A percentile compares a stretch with the other conserved stretches of the same genome.
These are phyloP conservation scores for Scaptomyza pallida DNA, from an alignment of 1,140 invertebrate genomes.

Conservation along the genomic window DNA sequence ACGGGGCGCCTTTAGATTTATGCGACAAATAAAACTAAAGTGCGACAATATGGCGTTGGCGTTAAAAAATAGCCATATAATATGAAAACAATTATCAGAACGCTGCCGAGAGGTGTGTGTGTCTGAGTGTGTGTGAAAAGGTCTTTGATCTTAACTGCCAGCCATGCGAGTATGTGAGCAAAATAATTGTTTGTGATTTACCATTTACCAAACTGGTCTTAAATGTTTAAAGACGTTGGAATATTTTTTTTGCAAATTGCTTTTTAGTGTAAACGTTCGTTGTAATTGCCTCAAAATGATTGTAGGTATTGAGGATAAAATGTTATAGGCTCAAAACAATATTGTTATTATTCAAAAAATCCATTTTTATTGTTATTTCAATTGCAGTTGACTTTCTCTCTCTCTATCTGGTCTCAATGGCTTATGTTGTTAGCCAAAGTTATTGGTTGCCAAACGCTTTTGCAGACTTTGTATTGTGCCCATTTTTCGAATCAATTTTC, in stretches of 20 bases:
- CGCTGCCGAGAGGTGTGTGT: conserved; percentile 20
- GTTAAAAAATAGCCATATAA: conserved; percentile 58
- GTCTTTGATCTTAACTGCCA: conserved; percentile 27
- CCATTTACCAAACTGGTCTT: background rate
- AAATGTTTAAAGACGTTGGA: too few species aligned
- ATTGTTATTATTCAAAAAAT: too few species aligned
- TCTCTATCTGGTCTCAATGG: background rate
- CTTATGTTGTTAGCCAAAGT: background rate
- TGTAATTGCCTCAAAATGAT: background rate
- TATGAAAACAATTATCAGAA: conserved; percentile 74
- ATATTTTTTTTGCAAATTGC: background rate
- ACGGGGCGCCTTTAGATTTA: conserved; percentile 57
- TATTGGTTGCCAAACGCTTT: background rate
- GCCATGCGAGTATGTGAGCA: background rate
- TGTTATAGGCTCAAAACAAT: too few species aligned
- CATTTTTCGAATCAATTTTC: conserved; percentile 33
- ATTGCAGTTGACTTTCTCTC: background rate
- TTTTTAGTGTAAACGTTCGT: background rate
- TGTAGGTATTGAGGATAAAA: too few species aligned
- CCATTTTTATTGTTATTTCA: background rate
- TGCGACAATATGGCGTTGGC: conserved; percentile 71
- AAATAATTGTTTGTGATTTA: background rate
- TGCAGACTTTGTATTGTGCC: background rate
- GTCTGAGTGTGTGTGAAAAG: too few species aligned
- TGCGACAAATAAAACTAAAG: conserved; percentile 75